Percentiles rank a stretch among this genome's conserved stretches.
These are phyloP conservation scores for Lasioglossum zephyrum DNA, from an alignment of 2,888 invertebrate species.

Conservation along the genomic window DNA sequence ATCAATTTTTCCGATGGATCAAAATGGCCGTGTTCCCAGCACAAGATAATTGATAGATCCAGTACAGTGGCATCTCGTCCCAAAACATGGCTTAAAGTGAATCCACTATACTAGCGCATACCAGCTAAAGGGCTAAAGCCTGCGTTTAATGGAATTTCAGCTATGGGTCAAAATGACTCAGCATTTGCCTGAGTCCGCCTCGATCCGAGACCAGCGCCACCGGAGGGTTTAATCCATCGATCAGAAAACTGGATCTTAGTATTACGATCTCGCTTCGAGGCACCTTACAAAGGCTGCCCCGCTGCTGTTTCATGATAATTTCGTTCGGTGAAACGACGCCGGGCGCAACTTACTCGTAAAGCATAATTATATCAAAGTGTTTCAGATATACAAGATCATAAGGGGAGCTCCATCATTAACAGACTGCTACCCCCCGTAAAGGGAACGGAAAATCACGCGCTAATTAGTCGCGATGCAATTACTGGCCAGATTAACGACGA, in stretches of 20 bases:
- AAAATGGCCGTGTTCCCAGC: background rate
- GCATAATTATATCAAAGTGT: conserved; percentile 12
- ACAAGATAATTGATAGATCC: background rate
- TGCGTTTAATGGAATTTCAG: conserved; percentile 9
- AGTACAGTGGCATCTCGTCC: background rate
- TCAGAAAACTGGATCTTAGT: background rate
- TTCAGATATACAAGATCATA: conserved; percentile 3
- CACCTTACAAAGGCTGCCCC: background rate
- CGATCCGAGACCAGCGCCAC: background rate
- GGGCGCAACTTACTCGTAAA: background rate
- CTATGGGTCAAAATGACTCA: background rate
- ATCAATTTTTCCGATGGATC: background rate
- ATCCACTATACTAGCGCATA: background rate
- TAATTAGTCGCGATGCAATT: conserved; percentile 68
- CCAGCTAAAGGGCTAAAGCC: background rate
- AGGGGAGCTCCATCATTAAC: background rate
- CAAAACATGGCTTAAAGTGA: background rate
- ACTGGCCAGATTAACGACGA: conserved; percentile 52
- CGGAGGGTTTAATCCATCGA: background rate
- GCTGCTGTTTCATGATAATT: background rate
- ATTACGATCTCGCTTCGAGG: background rate
- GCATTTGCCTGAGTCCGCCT: background rate
- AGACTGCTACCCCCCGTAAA: conserved; percentile 12
- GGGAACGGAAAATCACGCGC: conserved; percentile 55
- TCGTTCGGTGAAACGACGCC: background rate